Percentiles rank a stretch among this genome's conserved stretches.
These are phyloP conservation scores for Pasiphila rectangulata DNA, from an alignment of 2,888 invertebrate species.

Conservation along the genomic window DNA sequence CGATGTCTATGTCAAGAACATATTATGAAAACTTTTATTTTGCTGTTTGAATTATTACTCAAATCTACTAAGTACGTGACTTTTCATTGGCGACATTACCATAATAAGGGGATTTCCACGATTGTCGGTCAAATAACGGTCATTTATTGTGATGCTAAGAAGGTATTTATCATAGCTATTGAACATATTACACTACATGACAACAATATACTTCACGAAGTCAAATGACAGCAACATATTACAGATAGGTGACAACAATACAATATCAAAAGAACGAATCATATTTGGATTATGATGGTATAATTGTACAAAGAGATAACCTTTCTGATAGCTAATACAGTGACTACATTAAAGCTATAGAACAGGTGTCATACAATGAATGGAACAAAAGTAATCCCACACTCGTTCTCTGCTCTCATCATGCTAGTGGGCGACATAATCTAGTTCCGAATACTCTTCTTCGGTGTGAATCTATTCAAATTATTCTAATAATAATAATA, in stretches of 20 bases:
- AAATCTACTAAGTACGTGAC: slow-evolving; percentile 3
- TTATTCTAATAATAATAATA: too few relatives aligned
- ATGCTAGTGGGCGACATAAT: slow-evolving; percentile 45
- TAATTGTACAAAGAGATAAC: slow-evolving; percentile 42
- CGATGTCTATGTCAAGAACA: slow-evolving; percentile 16
- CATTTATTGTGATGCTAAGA: slow-evolving; percentile 63
- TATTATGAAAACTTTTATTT: too few relatives aligned
- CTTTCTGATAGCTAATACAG: slow-evolving; percentile 43
- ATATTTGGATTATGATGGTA: slow-evolving; percentile 21
- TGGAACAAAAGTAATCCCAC: slow-evolving; percentile 51
- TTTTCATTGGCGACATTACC: slow-evolving; percentile 50
- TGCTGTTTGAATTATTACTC: not conserved
- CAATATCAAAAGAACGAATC: slow-evolving; percentile 24
- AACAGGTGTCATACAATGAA: slow-evolving; percentile 49
- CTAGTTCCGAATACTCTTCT: slow-evolving; percentile 42
- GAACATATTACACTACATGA: slow-evolving; percentile 40
- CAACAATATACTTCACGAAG: slow-evolving; percentile 38
- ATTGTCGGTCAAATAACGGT: slow-evolving; percentile 51
- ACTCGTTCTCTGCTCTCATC: slow-evolving; percentile 47
- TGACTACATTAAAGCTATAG: slow-evolving; percentile 32
- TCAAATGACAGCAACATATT: slow-evolving; percentile 43
- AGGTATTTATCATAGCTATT: slow-evolving; percentile 57
- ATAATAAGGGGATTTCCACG: slow-evolving; percentile 53
- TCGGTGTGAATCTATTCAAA: slow-evolving; percentile 31
- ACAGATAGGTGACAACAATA: slow-evolving; percentile 25